Evolutionary conservation across 2,797 vertebrate species (phyloP), one percentile per base, ranked within the genome.

Genomic region (Gymnoscopelus braueri): DNA sequence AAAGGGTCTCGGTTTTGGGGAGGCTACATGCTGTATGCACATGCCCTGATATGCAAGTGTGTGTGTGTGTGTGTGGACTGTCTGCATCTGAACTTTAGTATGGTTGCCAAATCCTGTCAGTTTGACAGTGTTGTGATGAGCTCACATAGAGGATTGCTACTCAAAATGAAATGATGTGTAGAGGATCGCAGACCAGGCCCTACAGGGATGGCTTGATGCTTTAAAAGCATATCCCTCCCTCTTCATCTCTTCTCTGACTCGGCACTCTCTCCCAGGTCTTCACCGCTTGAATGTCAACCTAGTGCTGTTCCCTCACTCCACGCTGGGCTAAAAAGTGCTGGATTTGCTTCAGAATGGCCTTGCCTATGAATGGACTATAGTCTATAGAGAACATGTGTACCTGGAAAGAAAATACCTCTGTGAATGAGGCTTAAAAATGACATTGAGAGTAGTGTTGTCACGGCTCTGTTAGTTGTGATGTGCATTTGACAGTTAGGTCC

Each of bases 41-140:
- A 3, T 59, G 67, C 68, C 71, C 66, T 71, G 77, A 75, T 51
- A 57, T 64, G 56, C 66, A 70, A 71, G 59, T 71, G 71, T 71
- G 55, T 54, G 29, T 70, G 59, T 71, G 71, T 71, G 55, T 54
- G 29, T 70, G 75, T 52, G 71, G 23, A 71, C 67, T 56, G 67
- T 69, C 62, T 71, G 66, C 81, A 89, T 82, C 83, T 74, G n/a
- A 1, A 51, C 69, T 60, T 71, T 0, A 57, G 69, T 65, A 5
- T n/a, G 58, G 29, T 14, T 65, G 80, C 74, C 83, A 71, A 72
- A 75, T 47, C 54, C 69, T 72, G 56, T 63, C 77, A 78, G 74
- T 74, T 71, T 74, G 75, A 77, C 74, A 69, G 67, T 78, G 78
- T 80, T 49, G 67, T 77, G 74, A 67, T 65, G 67, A 69, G 63